These are phyloP conservation scores for Rhinoraja longicauda DNA, from an alignment of 2,797 vertebrate genomes.

Conservation along the genomic window DNA sequence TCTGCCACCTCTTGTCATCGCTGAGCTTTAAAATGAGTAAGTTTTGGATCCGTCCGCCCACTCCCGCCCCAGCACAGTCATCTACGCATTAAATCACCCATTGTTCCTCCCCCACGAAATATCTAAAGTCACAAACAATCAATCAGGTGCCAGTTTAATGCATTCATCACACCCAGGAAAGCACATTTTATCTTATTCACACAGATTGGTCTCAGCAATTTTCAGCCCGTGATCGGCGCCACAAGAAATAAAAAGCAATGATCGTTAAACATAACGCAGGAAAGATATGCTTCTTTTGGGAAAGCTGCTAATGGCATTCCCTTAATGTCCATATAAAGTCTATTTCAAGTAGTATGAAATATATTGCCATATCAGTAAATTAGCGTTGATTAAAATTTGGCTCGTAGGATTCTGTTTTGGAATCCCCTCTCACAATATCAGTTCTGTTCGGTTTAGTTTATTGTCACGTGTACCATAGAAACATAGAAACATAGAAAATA, in stretches of 20 bases:
- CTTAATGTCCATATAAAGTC: neutral
- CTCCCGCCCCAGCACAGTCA: neutral
- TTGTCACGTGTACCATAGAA: too few species aligned
- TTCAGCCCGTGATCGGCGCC: neutral
- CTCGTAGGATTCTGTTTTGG: neutral
- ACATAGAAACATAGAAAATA: too few species aligned
- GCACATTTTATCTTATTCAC: neutral
- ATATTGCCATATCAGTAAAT: neutral
- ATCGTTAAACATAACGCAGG: neutral
- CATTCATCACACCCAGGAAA: neutral
- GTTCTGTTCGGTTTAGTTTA: too few species aligned
- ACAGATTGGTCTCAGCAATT: neutral
- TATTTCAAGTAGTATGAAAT: neutral
- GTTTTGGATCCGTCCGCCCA: neutral
- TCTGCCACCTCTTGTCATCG: neutral
- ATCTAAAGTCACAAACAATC: slow-evolving; percentile 29
- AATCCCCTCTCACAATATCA: neutral
- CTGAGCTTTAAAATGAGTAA: neutral
- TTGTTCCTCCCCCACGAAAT: neutral
- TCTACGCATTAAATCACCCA: neutral
- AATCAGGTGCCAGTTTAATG: slow-evolving; percentile 5
- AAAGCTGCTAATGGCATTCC: neutral
- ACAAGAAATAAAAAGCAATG: neutral
- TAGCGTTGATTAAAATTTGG: neutral
- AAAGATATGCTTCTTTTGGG: neutral